Conservation (phyloP, 2,113 vertebrate genomes). For the Cyprinodon brontotheroides region DNA sequence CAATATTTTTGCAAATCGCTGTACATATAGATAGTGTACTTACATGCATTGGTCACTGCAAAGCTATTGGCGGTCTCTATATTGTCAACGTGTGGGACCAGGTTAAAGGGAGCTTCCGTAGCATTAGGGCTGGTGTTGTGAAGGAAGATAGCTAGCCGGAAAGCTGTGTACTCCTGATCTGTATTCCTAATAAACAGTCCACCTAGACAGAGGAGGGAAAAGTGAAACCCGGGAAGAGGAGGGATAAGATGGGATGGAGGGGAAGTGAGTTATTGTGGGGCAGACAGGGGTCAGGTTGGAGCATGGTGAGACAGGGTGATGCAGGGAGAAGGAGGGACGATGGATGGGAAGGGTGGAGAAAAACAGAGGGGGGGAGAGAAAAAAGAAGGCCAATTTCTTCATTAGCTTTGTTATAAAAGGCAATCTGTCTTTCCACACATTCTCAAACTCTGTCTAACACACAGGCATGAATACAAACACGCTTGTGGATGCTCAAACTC, state of each 20-base stretch:
- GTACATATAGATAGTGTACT: slow-evolving; percentile 77
- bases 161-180: slow-evolving; percentile 99
- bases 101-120: slow-evolving; percentile 97
- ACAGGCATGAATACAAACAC: slow-evolving; percentile 33
- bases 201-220: slow-evolving; percentile 76
- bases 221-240: slow-evolving; percentile 11
- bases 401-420: slow-evolving; percentile 64
- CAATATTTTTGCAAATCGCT: neutral
- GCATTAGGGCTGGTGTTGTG: slow-evolving; percentile 99
- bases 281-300: slow-evolving; percentile 18
- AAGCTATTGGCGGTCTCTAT: slow-evolving; percentile 99
- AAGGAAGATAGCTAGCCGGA: slow-evolving; percentile 97
- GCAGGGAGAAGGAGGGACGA: slow-evolving; percentile 33
- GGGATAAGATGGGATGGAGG: slow-evolving; percentile 34
- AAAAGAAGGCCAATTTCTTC: slow-evolving; percentile 63
- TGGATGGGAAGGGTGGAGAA: slow-evolving; percentile 38
- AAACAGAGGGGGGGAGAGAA: slow-evolving; percentile 30
- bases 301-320: slow-evolving; percentile 14
- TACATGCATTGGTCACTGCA: slow-evolving; percentile 99
- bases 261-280: slow-evolving; percentile 53
- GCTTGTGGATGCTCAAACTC: slow-evolving; percentile 25
- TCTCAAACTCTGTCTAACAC: slow-evolving; percentile 12
- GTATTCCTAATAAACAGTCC: slow-evolving; percentile 99
- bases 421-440: slow-evolving; percentile 56
- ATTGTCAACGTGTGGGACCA: slow-evolving; percentile 99